Percentiles rank a stretch among this genome's conserved stretches.
phyloP scores from a whole-genome alignment of 2,113 vertebrate genomes.

The Pimephales promelas region DNA sequence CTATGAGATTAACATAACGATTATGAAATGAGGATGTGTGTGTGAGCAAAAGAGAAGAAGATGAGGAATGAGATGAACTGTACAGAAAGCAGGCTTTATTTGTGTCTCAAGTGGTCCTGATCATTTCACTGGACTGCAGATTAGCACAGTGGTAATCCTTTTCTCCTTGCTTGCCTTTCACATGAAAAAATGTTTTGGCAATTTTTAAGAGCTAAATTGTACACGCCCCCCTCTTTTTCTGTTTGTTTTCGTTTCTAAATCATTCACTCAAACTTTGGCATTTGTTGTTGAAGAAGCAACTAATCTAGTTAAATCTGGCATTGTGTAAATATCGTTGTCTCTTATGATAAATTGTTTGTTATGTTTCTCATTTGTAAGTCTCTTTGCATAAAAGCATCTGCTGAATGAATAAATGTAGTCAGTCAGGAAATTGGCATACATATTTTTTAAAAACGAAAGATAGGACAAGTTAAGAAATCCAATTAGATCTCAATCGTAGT shows the following conservation, averaged over 20 bases:
- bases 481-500: background rate
- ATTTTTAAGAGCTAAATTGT: background rate
- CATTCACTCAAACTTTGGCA: background rate
- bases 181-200: background rate
- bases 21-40: slow-evolving; percentile 12
- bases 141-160: slow-evolving; percentile 43
- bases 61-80: slow-evolving; percentile 31
- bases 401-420: slow-evolving; percentile 13
- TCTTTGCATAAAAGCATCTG: slow-evolving; percentile 19
- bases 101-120: slow-evolving; percentile 68
- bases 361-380: slow-evolving; percentile 4
- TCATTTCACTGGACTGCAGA: slow-evolving; percentile 38
- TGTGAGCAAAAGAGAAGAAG: slow-evolving; percentile 17
- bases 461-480: background rate
- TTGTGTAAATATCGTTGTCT: background rate
- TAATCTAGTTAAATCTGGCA: background rate
- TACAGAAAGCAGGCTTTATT: slow-evolving; percentile 60
- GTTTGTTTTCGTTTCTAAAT: background rate
- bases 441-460: background rate
- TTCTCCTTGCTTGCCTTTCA: slow-evolving; percentile 33
- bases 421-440: background rate
- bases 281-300: slow-evolving; percentile 7
- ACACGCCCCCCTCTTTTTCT: background rate
- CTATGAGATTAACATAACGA: background rate
- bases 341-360: background rate